Conservation (phyloP, 2,113 vertebrate genomes). For the Oryzias celebensis region DNA sequence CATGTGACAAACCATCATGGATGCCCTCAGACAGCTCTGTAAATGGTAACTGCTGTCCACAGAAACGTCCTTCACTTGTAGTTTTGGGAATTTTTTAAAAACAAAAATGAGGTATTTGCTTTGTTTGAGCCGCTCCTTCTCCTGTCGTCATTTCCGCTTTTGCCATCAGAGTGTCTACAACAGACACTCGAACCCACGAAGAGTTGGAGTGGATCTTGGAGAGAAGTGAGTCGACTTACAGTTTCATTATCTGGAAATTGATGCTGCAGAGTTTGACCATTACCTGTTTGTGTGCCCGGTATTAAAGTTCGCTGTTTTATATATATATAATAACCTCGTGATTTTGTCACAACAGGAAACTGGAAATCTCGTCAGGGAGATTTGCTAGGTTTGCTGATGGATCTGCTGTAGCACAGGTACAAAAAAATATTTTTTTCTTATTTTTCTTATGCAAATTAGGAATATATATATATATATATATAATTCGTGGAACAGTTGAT, state of each 20-base stretch:
- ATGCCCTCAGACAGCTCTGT: constrained; percentile 23
- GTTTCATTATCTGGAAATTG: background rate
- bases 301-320: background rate
- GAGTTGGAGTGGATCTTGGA: constrained; percentile 67
- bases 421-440: background rate
- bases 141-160: constrained; percentile 41
- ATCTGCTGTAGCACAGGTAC: constrained; percentile 91
- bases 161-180: constrained; percentile 73
- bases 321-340: background rate
- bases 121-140: constrained; percentile 23
- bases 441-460: no score
- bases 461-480: no score
- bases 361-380: constrained; percentile 90
- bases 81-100: no score
- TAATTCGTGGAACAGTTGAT: no score
- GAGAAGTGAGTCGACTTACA: constrained; percentile 71
- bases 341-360: constrained; percentile 80
- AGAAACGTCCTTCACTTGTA: background rate
- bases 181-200: constrained; percentile 45
- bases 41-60: background rate
- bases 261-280: no score
- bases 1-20: constrained; percentile 63
- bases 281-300: fast-evolving
- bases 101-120: constrained; percentile 58
- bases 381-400: constrained; percentile 95